Evolutionary conservation across 2,113 vertebrate genomes (phyloP), one percentile per base, ranked within the genome.

Genomic region (Lepus timidus): DNA sequence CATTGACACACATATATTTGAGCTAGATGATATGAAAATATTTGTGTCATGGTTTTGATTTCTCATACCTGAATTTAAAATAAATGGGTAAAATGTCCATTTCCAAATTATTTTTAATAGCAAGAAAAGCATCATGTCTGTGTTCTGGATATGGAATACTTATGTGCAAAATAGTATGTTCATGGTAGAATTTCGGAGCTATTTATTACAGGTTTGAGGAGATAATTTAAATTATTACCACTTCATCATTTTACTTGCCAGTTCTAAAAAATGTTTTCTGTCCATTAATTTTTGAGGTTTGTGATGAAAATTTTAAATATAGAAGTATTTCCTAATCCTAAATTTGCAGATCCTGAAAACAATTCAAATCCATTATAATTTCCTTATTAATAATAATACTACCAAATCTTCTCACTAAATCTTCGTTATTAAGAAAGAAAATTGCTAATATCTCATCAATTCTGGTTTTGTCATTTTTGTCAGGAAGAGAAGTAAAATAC

Each of bases 401-500:
- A 64, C 22, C 44, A 33, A n/a, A 19, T 58, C 55, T 58, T 14
- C 55, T 58, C 19, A 19, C 13, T 5, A 58, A 58, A 23, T 49
- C 4, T 70, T 76, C 17, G 81, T 94, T 44, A 67, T 17, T 58
- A 39, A 87, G 25, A 89, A 86, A 75, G 7, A 39, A 87, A 94
- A 91, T 88, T 94, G 61, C 83, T 75, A 65, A 73, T 88, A 65
- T 68, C 27, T 74, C 16, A 2, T 36, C n/a, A 51, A 33, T 17
- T 88, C 49, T 94, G 33, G 13, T 55, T 95, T 89, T 85, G 31
- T 52, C 58, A 80, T 86, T 92, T 95, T 83, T 95, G 16, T 81
- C 62, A 90, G 81, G 65, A 81, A 61, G 58, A 85, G 20, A 90
- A 80, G 44, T 84, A 80, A 95, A 93, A 90, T 79, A 64, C 31